A percentile compares a stretch with the other conserved stretches of the same genome.
Evolutionary conservation across 2,797 vertebrate genomes (phyloP).

Genomic region (Enteromius unitaeniatus): DNA sequence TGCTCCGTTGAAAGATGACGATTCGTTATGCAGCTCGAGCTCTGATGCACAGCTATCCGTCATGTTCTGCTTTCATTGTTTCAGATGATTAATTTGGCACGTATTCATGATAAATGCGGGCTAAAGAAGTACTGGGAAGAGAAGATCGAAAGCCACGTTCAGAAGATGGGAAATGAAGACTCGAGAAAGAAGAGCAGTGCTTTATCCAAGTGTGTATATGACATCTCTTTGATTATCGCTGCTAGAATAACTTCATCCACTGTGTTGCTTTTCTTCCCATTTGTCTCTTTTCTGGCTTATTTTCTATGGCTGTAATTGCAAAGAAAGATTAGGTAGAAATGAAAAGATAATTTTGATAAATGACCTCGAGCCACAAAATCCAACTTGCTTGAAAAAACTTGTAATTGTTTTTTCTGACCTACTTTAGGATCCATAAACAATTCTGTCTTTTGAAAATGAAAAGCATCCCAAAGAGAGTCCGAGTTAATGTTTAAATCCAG

Average conservation of each 20-base stretch:
- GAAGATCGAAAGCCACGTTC: conserved; percentile 69
- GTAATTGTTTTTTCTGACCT: conserved; percentile 36
- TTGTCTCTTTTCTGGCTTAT: conserved; percentile 40
- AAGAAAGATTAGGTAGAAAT: conserved; percentile 56
- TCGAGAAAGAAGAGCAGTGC: conserved; percentile 69
- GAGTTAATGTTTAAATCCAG: neutral
- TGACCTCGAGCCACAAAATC: conserved; percentile 26
- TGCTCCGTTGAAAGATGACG: conserved; percentile 12
- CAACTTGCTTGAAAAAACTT: conserved; percentile 23
- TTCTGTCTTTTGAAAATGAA: conserved; percentile 23
- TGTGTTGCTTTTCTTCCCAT: conserved; percentile 34
- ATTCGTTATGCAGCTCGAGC: conserved; percentile 2
- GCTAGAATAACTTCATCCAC: conserved; percentile 30
- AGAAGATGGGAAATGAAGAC: conserved; percentile 69
- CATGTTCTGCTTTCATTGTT: conserved; percentile 43
- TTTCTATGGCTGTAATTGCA: conserved; percentile 52
- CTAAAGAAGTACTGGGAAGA: conserved; percentile 76
- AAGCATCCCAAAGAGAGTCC: neutral
- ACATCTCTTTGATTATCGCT: conserved; percentile 36
- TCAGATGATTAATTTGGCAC: conserved; percentile 72
- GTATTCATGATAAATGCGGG: conserved; percentile 74
- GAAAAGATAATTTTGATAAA: conserved; percentile 53
- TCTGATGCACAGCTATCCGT: conserved; percentile 33
- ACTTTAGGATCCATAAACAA: neutral
- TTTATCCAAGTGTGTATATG: conserved; percentile 69